Base-by-base conservation (phyloP, 2,888 invertebrate species). In the Piscicola geometra region DNA sequence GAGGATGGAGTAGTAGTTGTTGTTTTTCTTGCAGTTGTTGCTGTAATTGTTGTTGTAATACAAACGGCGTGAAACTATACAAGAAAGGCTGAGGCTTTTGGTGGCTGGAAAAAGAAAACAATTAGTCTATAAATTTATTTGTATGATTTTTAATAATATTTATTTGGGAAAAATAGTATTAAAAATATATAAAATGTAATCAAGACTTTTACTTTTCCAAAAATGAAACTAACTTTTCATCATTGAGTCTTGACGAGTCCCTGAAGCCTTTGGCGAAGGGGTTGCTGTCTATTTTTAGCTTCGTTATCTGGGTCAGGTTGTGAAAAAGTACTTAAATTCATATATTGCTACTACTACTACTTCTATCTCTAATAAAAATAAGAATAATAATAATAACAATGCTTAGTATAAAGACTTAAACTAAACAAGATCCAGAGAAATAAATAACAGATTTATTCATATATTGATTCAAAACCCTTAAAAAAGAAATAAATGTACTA, bases 201-300 rank as follows among this genome's bases (percentile, higher is more conserved):
- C n/a, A n/a, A n/a, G n/a, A n/a, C n/a, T n/a, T n/a, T n/a, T 47
- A 15, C 9, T 15, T 15, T 15, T 15, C 50, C 50, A 47, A 47
- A 47, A 47, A 47, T 47, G 9, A 47, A 47, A 15, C 25, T 25
- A 30, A 84, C 84, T 83, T 83, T 78, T 85, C 85, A 75, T 85
- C 85, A n/a, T 84, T 83, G 25, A 96, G 90, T 84, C 80, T 75
- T 0, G 80, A 80, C 1, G 80, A 80, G 68, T 97, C 97, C 82
- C 97, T 89, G 87, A 97, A 97, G 81, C 97, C 97, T 88, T 97
- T 97, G 81, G 96, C 97, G 86, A 97, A 97, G 82, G 97, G 97
- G 88, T 97, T 97, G 88, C 94, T 94, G 89, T 97, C 96, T 86
- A 97, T 97, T 89, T 97, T 97, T 87, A 97, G 88, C 88, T 96